Evolutionary conservation across 2,113 vertebrate genomes (phyloP).

Genomic region (Paramormyrops kingsleyae): DNA sequence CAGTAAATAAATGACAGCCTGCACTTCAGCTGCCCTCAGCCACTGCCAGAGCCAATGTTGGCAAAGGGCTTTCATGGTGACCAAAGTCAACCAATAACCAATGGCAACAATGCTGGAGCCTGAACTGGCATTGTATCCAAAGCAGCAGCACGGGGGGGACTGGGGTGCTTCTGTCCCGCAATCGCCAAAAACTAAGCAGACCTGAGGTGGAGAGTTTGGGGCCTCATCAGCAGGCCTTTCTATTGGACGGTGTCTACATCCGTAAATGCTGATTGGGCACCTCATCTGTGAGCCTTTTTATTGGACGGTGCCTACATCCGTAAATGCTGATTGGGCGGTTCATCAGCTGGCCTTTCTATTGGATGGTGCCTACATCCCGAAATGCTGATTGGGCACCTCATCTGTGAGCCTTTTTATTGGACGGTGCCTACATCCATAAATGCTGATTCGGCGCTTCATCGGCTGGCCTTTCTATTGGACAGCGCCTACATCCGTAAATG

Average conservation of each 20-base stretch:
- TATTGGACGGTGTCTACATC: background rate
- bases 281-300: too few relatives aligned
- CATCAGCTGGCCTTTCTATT: too few relatives aligned
- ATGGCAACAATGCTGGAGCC: background rate
- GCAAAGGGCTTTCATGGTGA: background rate
- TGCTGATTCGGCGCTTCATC: too few relatives aligned
- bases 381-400: too few relatives aligned
- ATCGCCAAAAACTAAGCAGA: background rate
- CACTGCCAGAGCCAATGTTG: background rate
- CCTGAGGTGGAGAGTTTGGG: background rate
- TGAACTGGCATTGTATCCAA: background rate
- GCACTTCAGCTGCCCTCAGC: background rate
- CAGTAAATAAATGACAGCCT: conserved; percentile 18
- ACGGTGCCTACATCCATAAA: too few relatives aligned
- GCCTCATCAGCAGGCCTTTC: background rate
- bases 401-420: too few relatives aligned
- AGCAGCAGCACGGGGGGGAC: background rate
- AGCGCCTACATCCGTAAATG: too few relatives aligned
- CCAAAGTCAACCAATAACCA: background rate
- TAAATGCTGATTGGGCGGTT: too few relatives aligned
- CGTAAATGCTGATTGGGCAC: background rate
- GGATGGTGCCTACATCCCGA: background rate
- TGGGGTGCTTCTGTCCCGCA: background rate
- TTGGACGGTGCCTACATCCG: background rate
- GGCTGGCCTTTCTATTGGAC: too few relatives aligned